A percentile compares a stretch with the other conserved stretches of the same genome.
Conservation (phyloP, 2,888 invertebrate genomes). For the Zonitis immaculata region DNA sequence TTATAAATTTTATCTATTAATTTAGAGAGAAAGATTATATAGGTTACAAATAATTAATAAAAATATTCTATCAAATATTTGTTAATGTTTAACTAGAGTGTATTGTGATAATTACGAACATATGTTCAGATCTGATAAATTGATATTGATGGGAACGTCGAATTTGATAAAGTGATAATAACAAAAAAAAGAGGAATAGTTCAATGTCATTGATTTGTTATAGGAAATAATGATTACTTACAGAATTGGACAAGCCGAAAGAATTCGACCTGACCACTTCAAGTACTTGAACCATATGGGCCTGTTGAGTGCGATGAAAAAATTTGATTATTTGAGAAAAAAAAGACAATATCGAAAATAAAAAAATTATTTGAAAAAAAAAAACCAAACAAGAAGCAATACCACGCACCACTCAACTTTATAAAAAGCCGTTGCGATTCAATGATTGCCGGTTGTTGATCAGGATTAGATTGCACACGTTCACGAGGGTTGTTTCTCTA, state of each 20-base stretch:
- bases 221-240: constrained; percentile 54
- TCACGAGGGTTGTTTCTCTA: constrained; percentile 13
- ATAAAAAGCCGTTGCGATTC: not conserved
- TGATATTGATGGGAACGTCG: not conserved
- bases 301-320: constrained; percentile 9
- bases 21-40: too few relatives aligned
- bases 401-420: not conserved
- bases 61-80: not conserved
- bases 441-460: constrained; percentile 4
- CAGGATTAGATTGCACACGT: constrained; percentile 6
- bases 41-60: too few relatives aligned
- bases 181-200: not conserved
- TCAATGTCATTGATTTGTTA: too few relatives aligned
- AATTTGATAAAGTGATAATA: not conserved
- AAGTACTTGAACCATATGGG: constrained; percentile 77
- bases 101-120: not conserved
- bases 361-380: too few relatives aligned
- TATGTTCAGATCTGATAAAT: not conserved
- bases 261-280: constrained; percentile 74
- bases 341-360: not conserved
- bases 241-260: constrained; percentile 73
- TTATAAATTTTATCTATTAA: too few relatives aligned
- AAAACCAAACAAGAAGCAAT: not conserved
- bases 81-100: not conserved
- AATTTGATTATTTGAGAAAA: not conserved